Evolutionary conservation across 2,888 invertebrate genomes (phyloP), one percentile per base, ranked within the genome.

Genomic region (Tenthredo mesomela): DNA sequence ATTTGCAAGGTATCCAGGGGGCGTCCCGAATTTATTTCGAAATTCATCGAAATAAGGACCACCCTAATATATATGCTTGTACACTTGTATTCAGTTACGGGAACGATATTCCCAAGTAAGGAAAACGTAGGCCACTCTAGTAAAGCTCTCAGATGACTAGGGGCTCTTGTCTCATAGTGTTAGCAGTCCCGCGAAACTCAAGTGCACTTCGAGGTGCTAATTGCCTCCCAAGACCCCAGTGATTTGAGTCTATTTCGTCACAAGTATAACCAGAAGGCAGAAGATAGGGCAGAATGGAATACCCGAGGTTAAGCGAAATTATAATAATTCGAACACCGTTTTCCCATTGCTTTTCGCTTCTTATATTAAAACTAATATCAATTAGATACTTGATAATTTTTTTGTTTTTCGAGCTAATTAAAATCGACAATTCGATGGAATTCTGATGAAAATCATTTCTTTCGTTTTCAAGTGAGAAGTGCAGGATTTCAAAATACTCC

Each of bases 171-270:
- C 50, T 78, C 54, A 54, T 18, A 33, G 50, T 78, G 78, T 47
- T 58, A 54, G 54, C 58, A 33, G 78, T 75, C 54, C 54, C 58
- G 40, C 78, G 54, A 78, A 78, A 78, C 54, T 78, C 18, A 21
- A 78, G 54, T 47, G 29, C 29, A 78, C 54, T 78, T 78, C 18
- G 50, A 33, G n/a, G 37, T 50, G 78, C 33, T 78, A 78, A 54
- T 78, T 54, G 21, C n/a, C 78, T 54, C 58, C 70, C 37, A 4
- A 37, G 70, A 33, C 29, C 33, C 70, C 54, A 54, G 54, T 33
- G 78, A 78, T 78, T 47, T 54, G 29, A 33, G 78, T 18, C 78
- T 78, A 78, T 78, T 78, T 78, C 33, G 70, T 37, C 70, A n/a
- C 70, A 70, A 70, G 70, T 61, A 61, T 61, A 61, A 25, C 61